Evolutionary conservation across 2,888 invertebrate genomes (phyloP).

Genomic region (Diloba caeruleocephala): DNA sequence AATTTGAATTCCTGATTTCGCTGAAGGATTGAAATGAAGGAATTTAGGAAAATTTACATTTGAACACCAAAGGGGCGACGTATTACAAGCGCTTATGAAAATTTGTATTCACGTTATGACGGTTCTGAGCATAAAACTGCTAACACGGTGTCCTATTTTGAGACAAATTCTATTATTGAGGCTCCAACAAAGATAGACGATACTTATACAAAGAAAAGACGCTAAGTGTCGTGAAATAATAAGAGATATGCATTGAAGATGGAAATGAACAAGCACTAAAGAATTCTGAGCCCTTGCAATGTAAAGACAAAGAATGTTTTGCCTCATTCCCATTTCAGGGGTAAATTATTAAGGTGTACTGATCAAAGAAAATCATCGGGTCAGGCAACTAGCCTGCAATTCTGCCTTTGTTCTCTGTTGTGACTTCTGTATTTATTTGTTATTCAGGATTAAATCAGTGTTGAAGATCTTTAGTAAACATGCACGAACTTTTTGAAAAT

Average conservation of each 20-base stretch:
- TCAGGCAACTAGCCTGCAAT: too few relatives aligned
- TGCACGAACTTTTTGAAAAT: too few relatives aligned
- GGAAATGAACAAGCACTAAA: slow-evolving; percentile 34
- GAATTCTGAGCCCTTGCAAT: slow-evolving; percentile 19
- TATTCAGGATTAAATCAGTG: too few relatives aligned
- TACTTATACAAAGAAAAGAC: slow-evolving; percentile 15
- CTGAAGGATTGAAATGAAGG: slow-evolving; percentile 71
- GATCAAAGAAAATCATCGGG: too few relatives aligned
- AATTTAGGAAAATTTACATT: slow-evolving; percentile 67
- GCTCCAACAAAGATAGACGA: slow-evolving; percentile 27
- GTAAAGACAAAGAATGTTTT: slow-evolving; percentile 14
- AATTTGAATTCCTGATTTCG: slow-evolving; percentile 65
- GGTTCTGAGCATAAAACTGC: slow-evolving; percentile 47
- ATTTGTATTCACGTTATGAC: slow-evolving; percentile 62
- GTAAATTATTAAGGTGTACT: slow-evolving; percentile 6
- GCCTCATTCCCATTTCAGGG: neutral
- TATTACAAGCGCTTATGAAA: slow-evolving; percentile 69
- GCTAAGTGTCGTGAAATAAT: slow-evolving; percentile 36
- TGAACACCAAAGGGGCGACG: slow-evolving; percentile 58
- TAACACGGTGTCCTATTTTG: slow-evolving; percentile 33
- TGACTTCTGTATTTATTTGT: too few relatives aligned
- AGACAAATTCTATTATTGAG: slow-evolving; percentile 41
- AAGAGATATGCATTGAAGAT: slow-evolving; percentile 21
- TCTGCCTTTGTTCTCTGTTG: too few relatives aligned
- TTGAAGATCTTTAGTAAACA: too few relatives aligned